Conservation (phyloP, 2,113 vertebrate species). For the Eurystomus gularis region DNA sequence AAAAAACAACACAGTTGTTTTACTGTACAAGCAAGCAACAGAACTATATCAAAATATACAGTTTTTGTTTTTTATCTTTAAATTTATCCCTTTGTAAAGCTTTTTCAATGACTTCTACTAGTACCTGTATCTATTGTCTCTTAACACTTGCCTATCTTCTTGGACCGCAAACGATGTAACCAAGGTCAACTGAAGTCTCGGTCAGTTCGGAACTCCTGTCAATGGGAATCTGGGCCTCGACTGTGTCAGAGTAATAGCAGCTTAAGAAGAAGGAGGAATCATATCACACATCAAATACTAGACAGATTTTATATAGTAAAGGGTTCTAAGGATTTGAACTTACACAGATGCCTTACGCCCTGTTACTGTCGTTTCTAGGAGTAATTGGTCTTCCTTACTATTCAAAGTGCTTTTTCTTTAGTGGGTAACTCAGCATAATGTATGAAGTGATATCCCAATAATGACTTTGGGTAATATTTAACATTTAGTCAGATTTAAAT, state of each 20-base stretch:
- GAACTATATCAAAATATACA: slow-evolving; percentile 77
- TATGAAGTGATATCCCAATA: slow-evolving; percentile 71
- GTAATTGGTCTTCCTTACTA: slow-evolving; percentile 60
- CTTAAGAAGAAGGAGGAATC: slow-evolving; percentile 76
- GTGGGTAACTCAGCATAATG: slow-evolving; percentile 75
- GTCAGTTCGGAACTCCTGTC: slow-evolving; percentile 50
- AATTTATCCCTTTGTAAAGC: slow-evolving; percentile 70
- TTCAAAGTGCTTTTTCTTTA: slow-evolving; percentile 82
- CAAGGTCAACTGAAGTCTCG: slow-evolving; percentile 56
- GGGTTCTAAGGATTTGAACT: slow-evolving; percentile 70
- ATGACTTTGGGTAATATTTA: slow-evolving; percentile 66
- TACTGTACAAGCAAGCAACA: slow-evolving; percentile 77
- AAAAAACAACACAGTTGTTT: slow-evolving; percentile 75
- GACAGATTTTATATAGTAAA: slow-evolving; percentile 72
- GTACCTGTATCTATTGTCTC: slow-evolving; percentile 64
- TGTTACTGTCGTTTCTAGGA: slow-evolving; percentile 65
- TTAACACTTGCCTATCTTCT: slow-evolving; percentile 64
- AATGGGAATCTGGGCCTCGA: slow-evolving; percentile 69
- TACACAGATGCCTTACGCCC: slow-evolving; percentile 67
- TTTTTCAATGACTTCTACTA: slow-evolving; percentile 66
- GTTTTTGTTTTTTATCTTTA: slow-evolving; percentile 43
- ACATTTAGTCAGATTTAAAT: slow-evolving; percentile 63
- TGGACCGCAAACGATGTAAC: slow-evolving; percentile 37
- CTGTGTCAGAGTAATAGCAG: slow-evolving; percentile 79
- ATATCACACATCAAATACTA: slow-evolving; percentile 68